These are phyloP conservation scores for Lymantria dispar DNA, from an alignment of 2,888 invertebrate genomes.

Conservation along the genomic window DNA sequence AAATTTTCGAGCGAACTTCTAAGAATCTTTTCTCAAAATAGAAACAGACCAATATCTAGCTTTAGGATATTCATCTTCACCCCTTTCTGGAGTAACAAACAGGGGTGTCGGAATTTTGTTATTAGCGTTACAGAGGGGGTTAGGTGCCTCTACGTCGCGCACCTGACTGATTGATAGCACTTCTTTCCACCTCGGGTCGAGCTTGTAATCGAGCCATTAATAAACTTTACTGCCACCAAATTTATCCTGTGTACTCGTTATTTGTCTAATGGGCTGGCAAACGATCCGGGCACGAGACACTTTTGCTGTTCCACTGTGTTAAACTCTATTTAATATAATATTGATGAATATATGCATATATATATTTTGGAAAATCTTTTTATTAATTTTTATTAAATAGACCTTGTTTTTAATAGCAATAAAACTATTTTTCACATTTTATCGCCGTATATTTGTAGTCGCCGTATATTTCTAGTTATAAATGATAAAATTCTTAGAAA, in stretches of 20 bases:
- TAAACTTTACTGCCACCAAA: slow-evolving; percentile 81
- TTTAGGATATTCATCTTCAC: slow-evolving; percentile 76
- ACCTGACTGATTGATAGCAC: slow-evolving; percentile 82
- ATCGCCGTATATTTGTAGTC: too few species aligned
- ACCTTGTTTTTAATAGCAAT: too few species aligned
- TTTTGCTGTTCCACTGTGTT: slow-evolving; percentile 61
- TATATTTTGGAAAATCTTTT: not conserved
- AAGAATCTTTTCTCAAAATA: slow-evolving; percentile 23
- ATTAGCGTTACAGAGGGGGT: slow-evolving; percentile 78
- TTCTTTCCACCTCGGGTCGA: slow-evolving; percentile 82
- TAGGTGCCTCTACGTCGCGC: slow-evolving; percentile 71
- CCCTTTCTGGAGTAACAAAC: slow-evolving; percentile 77
- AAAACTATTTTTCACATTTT: too few species aligned
- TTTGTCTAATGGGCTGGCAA: slow-evolving; percentile 80
- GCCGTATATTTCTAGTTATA: too few species aligned
- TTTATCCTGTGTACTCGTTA: slow-evolving; percentile 79
- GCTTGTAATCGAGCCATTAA: slow-evolving; percentile 83
- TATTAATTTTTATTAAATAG: not conserved
- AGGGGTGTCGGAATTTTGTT: slow-evolving; percentile 80
- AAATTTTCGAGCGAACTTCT: slow-evolving; percentile 15
- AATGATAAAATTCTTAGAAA: too few species aligned
- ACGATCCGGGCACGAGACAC: slow-evolving; percentile 65
- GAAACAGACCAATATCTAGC: slow-evolving; percentile 53
- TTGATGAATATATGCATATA: slow-evolving; percentile 52
- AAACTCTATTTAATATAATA: slow-evolving; percentile 61